Evolutionary conservation across 1,140 invertebrate species (phyloP).

Genomic region (Trichogramma pretiosum): DNA sequence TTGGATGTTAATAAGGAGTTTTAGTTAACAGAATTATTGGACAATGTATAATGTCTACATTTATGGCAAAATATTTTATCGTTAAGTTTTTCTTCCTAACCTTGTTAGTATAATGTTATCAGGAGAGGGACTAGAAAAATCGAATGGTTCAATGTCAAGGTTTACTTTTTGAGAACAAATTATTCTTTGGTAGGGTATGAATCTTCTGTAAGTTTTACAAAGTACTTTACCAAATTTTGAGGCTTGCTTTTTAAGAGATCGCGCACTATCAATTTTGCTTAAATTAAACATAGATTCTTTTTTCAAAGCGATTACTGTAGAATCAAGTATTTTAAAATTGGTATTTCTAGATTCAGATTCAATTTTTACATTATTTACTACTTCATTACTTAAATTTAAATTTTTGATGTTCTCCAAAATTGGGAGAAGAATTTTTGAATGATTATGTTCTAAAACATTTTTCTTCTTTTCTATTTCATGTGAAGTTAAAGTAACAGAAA

Average conservation of each 20-base stretch:
- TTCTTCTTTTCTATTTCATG: too few relatives aligned
- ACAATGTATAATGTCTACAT: too few relatives aligned
- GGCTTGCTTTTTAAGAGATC: slow-evolving; percentile 22
- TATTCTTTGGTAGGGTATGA: slow-evolving; percentile 18
- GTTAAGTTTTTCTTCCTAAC: slow-evolving; percentile 26
- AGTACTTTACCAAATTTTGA: slow-evolving; percentile 48
- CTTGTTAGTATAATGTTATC: slow-evolving; percentile 44
- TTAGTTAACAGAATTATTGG: background rate
- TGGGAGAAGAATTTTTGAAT: background rate
- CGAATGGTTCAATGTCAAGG: slow-evolving; percentile 42
- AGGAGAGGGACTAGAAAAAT: slow-evolving; percentile 54
- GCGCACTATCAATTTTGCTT: background rate
- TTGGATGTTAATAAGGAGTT: background rate
- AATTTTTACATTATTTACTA: background rate
- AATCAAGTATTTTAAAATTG: slow-evolving; percentile 29
- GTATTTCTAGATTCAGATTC: slow-evolving; percentile 22
- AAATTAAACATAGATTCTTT: background rate
- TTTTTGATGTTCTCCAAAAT: slow-evolving; percentile 8
- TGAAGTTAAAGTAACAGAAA: too few relatives aligned
- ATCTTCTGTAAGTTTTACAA: slow-evolving; percentile 35
- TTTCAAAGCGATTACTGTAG: too few relatives aligned
- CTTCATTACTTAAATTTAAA: slow-evolving; percentile 4
- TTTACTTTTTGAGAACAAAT: slow-evolving; percentile 3
- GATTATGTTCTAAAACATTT: too few relatives aligned
- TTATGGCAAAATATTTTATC: too few relatives aligned